Percentiles rank a stretch among this genome's conserved stretches.
Conservation (phyloP, 2,113 vertebrate genomes). For the Galeopterus variegatus region DNA sequence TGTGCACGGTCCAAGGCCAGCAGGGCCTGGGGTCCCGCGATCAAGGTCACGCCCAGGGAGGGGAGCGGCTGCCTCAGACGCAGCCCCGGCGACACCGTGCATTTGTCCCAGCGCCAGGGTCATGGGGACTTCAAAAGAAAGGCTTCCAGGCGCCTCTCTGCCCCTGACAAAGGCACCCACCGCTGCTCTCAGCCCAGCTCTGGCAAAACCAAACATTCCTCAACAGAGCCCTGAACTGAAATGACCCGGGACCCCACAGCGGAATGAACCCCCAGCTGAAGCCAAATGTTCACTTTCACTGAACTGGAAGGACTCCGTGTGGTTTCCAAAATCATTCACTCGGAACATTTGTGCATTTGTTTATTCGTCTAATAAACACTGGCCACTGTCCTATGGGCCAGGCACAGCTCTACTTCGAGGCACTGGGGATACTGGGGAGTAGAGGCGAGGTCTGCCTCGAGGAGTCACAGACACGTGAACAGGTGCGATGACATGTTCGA, state of each 20-base stretch:
- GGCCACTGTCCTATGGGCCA: neutral
- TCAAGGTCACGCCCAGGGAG: neutral
- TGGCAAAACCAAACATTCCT: neutral
- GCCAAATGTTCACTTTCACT: neutral
- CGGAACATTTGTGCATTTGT: neutral
- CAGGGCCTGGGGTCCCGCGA: neutral
- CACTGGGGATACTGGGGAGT: accelerated
- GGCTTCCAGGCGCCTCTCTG: neutral
- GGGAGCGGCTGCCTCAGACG: accelerated
- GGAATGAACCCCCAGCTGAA: neutral
- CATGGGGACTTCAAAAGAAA: neutral
- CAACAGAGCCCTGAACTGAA: slow-evolving; percentile 1
- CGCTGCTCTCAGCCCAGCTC: neutral
- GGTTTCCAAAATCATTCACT: neutral
- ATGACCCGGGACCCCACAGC: neutral
- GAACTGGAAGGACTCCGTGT: neutral
- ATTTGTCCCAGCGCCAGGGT: neutral
- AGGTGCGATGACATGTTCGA: neutral
- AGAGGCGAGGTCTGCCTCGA: neutral
- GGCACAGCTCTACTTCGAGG: neutral
- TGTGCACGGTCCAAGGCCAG: slow-evolving; percentile 80
- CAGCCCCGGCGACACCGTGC: accelerated
- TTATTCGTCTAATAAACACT: neutral
- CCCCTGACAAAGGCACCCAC: neutral
- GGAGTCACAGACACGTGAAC: neutral